Evolutionary conservation across 2,113 vertebrate species (phyloP).

Genomic region (Lichenostomus cassidix): DNA sequence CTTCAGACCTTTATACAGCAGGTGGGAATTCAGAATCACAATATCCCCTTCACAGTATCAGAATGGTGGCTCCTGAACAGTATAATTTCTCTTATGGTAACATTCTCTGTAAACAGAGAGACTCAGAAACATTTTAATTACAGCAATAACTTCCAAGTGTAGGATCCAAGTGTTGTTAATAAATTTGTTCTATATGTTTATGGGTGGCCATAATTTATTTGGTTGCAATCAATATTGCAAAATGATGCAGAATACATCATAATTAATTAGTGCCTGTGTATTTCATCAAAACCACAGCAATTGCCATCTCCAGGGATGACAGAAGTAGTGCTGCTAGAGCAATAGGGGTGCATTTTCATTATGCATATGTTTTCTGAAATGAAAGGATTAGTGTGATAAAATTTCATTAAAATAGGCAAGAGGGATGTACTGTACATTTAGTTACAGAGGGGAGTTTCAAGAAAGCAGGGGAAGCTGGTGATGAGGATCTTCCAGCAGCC

Average conservation of each 20-base stretch:
- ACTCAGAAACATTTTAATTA: not conserved
- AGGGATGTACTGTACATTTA: not conserved
- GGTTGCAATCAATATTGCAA: not conserved
- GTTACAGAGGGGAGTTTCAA: not conserved
- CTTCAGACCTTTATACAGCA: not conserved
- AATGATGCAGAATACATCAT: not conserved
- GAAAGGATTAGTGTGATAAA: not conserved
- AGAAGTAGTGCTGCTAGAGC: not conserved
- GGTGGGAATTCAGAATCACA: not conserved
- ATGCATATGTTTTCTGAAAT: slow-evolving; percentile 37
- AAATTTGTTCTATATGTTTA: not conserved
- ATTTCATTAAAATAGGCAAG: slow-evolving; percentile 6
- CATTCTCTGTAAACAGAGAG: not conserved
- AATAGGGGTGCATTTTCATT: slow-evolving; percentile 7
- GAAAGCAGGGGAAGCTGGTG: not conserved
- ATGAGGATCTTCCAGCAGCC: not conserved
- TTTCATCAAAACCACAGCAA: not conserved
- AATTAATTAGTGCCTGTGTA: slow-evolving; percentile 11
- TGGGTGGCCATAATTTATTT: not conserved
- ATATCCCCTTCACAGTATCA: not conserved
- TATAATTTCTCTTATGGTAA: not conserved
- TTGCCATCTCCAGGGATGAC: not conserved
- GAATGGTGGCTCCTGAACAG: not conserved
- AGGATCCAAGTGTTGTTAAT: not conserved
- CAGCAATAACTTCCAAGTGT: not conserved